Evolutionary conservation across 2,888 invertebrate genomes (phyloP), one percentile per base, ranked within the genome.

Genomic region (Meiosimyza platycephala): DNA sequence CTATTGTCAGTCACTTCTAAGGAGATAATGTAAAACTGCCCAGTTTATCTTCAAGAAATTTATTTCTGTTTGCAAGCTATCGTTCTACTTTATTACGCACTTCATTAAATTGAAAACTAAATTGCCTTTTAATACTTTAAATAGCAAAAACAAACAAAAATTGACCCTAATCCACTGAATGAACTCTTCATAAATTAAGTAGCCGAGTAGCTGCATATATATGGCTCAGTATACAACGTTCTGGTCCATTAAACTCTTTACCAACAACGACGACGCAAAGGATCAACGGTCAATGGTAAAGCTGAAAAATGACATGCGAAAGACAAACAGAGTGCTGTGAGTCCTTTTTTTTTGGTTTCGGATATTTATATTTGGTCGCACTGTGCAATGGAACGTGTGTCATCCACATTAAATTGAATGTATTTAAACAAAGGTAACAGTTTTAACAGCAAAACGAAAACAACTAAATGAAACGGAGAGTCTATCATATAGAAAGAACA

Each of bases 231-330:
- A 28, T 6, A 63, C 70, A 9, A 50, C 68, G 79, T 78, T 80
- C 78, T 76, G 78, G 78, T 78, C 77, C 80, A 80, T 80, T 78
- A 80, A 2, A 80, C 78, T 78, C 78, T 78, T 80, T 78, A 59
- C 60, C 73, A 69, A 66, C 16, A 51, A 55, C 18, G 22, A 50
- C 40, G 22, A 50, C 47, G 13, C n/a, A 18, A 28, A 50, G 50
- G 48, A 68, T 6, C 50, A 60, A 66, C 67, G 57, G 63, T 60
- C 60, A 65, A 62, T 54, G 13, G 54, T 60, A 28, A 59, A 33
- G 54, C 13, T 40, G 40, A 60, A 66, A 65, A 55, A 57, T 48
- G 47, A 28, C 47, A 64, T 62, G 16, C 13, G 48, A 65, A 66
- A 50, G 65, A 47, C 59, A 65, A 65, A 66, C 54, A 50, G 6